Evolutionary conservation across 2,113 vertebrate genomes (phyloP), one percentile per base, ranked within the genome.

Genomic region (Aplodontia rufa): DNA sequence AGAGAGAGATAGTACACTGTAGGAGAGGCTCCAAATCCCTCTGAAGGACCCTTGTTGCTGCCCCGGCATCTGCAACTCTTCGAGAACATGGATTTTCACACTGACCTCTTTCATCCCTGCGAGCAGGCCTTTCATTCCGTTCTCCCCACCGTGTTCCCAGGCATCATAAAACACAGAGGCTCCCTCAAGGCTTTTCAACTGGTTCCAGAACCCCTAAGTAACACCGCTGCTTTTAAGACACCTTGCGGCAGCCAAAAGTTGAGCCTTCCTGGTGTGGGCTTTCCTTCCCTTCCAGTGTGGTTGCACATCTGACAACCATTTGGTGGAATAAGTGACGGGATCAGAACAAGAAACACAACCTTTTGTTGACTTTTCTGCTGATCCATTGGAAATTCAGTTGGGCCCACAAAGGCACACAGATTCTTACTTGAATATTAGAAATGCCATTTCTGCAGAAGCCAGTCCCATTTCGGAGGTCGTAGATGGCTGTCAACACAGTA

Each of bases 271-370:
- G 80, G 68, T 53, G 66, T 94, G 90, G 89, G 88, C 64, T 95
- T 97, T 90, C 72, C 90, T 95, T 94, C 71, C 83, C 95, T 98
- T 96, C 86, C 91, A 58, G 60, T 82, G 87, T 92, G 72, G 90
- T 45, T 93, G 71, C 96, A 96, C 95, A 98, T 97, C 96, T 98
- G 98, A 98, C 91, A 97, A 79, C 81, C 93, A 97, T 98, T 97
- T 97, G 86, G 92, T 89, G 93, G 92, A 96, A 97, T 91, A 97
- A 98, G 76, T 74, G 89, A 84, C 97, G 87, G 96, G 96, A 96
- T 89, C 97, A 72, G 80, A 95, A 64, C 86, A 96, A 97, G 95
- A 98, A 98, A 95, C 93, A 97, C 3, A 97, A 79, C 28, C 35
- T 98, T 95, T 95, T 95, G 72, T 86, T 97, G 93, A 96, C 95